phyloP scores from a whole-genome alignment of 64 coral and sea anemone genomes.

The Actinia equina region DNA sequence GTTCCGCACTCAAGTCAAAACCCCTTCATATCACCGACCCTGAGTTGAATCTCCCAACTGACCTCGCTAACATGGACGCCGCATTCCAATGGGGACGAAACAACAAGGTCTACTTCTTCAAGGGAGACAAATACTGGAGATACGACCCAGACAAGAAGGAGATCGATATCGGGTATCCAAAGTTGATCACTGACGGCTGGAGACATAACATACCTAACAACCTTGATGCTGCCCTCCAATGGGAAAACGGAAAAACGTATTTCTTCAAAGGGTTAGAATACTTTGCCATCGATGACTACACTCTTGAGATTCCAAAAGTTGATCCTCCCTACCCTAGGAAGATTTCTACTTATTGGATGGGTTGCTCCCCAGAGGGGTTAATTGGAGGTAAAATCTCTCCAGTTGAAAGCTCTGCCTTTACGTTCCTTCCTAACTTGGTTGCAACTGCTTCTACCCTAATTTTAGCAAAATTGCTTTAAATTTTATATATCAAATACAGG shows the following conservation, averaged over 20 bases:
- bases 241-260: conserved; percentile 61
- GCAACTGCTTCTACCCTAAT: neutral
- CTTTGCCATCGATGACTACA: conserved; percentile 44
- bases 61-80: conserved; percentile 59
- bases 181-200: conserved; percentile 43
- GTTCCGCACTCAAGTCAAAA: neutral
- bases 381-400: conserved; percentile 38
- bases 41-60: conserved; percentile 27
- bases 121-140: conserved; percentile 75
- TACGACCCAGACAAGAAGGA: conserved; percentile 13
- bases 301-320: conserved; percentile 4
- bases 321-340: conserved; percentile 18
- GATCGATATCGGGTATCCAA: conserved; percentile 61
- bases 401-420: conserved; percentile 1
- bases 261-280: conserved; percentile 62
- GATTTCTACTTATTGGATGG: conserved; percentile 52
- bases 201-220: conserved; percentile 15
- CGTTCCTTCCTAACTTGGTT: conserved; percentile 16
- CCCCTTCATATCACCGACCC: conserved; percentile 37
- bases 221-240: conserved; percentile 69
- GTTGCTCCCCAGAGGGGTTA: neutral
- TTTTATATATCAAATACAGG: neutral
- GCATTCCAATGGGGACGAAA: conserved; percentile 79
- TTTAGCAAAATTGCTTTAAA: conserved; percentile 17
- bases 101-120: conserved; percentile 72